Percentiles rank a stretch among this genome's conserved stretches.
Evolutionary conservation across 2,797 vertebrate species (phyloP).

Genomic region (Macrochelys suwanniensis): DNA sequence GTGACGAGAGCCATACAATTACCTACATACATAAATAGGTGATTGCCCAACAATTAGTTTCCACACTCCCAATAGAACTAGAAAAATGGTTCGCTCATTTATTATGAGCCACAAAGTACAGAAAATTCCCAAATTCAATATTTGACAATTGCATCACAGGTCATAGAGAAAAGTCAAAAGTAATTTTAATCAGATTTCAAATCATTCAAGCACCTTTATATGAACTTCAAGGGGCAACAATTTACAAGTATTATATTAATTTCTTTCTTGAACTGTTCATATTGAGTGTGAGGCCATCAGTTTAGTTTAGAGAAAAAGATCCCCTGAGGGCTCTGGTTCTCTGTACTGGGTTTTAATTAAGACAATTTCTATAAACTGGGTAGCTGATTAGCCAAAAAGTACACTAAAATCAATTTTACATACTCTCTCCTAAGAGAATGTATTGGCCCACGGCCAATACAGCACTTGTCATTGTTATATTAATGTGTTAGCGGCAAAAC

Average conservation of each 20-base stretch:
- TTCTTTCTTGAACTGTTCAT: neutral
- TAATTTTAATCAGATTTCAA: conserved; percentile 8
- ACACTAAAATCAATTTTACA: neutral
- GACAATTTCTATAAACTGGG: neutral
- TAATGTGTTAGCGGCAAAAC: neutral
- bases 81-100: neutral
- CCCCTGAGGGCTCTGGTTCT: no score
- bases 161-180: neutral
- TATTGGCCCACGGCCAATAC: neutral
- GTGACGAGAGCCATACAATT: neutral
- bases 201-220: neutral
- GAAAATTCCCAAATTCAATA: neutral
- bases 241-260: neutral
- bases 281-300: neutral
- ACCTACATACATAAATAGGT: conserved; percentile 6
- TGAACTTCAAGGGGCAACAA: neutral
- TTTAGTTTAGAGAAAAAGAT: neutral
- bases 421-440: neutral
- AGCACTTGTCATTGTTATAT: neutral
- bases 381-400: neutral
- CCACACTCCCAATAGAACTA: neutral
- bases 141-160: neutral
- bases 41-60: neutral
- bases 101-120: neutral
- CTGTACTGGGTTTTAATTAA: neutral